These are phyloP conservation scores for Dissostichus mawsoni DNA, from an alignment of 2,113 vertebrate genomes.

Conservation along the genomic window DNA sequence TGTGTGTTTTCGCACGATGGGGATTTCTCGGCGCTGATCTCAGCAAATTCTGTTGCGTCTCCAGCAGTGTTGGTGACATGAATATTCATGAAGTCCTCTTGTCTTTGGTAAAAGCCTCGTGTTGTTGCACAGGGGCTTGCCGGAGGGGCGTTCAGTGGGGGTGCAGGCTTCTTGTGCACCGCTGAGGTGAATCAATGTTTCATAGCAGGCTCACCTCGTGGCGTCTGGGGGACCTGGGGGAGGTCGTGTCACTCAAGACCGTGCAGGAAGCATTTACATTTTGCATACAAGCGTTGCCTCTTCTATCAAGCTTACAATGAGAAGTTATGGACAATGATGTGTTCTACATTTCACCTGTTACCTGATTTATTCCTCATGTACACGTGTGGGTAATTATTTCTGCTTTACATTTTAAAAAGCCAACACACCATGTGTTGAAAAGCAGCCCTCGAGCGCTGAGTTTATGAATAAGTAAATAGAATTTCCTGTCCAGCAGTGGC, in stretches of 20 bases:
- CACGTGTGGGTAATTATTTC: neutral
- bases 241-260: constrained; percentile 11
- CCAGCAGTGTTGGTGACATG: constrained; percentile 36
- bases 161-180: constrained; percentile 4
- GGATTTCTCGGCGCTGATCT: constrained; percentile 70
- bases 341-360: neutral
- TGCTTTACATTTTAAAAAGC: constrained; percentile 10
- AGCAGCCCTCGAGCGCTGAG: constrained; percentile 26
- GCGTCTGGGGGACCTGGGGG: neutral
- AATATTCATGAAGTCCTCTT: constrained; percentile 72
- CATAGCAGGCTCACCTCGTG: constrained; percentile 30
- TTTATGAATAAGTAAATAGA: constrained; percentile 73
- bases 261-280: neutral
- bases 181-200: constrained; percentile 48
- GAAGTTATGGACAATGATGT: neutral
- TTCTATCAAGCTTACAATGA: neutral
- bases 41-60: constrained; percentile 62
- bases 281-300: neutral
- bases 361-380: neutral
- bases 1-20: constrained; percentile 59
- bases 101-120: constrained; percentile 68
- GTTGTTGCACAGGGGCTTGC: constrained; percentile 41
- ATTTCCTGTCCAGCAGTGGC: constrained; percentile 39
- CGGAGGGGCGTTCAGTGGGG: neutral
- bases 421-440: constrained; percentile 33